Evolutionary conservation across 2,113 vertebrate genomes (phyloP).

Genomic region (Stegostoma tigrinum): DNA sequence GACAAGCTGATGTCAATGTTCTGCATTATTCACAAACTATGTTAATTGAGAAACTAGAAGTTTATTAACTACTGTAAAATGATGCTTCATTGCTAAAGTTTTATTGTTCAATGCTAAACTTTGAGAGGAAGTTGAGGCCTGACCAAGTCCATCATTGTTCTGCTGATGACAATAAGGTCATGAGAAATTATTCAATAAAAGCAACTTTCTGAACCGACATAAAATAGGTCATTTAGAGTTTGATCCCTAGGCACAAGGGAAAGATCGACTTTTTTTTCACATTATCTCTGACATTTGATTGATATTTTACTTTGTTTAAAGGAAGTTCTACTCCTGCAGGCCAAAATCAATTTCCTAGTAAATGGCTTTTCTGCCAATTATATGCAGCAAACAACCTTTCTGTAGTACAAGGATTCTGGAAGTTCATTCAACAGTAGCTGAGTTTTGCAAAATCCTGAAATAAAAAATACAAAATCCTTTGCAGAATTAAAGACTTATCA

Average conservation of each 20-base stretch:
- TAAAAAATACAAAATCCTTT: background rate
- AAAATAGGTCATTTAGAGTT: background rate
- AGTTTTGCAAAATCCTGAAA: background rate
- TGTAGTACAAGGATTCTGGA: slow-evolving; percentile 5
- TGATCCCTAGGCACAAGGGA: background rate
- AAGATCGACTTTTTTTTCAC: background rate
- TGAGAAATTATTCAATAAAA: background rate
- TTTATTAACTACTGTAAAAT: background rate
- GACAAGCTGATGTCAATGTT: background rate
- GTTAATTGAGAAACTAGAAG: background rate
- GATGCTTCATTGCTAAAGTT: background rate
- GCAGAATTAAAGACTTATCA: background rate
- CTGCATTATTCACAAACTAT: background rate
- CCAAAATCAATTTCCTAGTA: background rate
- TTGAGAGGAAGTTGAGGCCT: background rate
- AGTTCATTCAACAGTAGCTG: background rate
- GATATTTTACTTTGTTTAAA: background rate
- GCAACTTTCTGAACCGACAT: background rate
- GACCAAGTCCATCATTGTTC: background rate
- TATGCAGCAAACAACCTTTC: background rate
- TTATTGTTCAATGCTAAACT: background rate
- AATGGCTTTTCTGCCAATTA: background rate
- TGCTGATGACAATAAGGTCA: background rate
- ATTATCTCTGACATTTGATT: background rate
- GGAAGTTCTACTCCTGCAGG: background rate